Evolutionary conservation across 1,140 invertebrate species (phyloP).

Genomic region (Aporrectodea caliginosa): DNA sequence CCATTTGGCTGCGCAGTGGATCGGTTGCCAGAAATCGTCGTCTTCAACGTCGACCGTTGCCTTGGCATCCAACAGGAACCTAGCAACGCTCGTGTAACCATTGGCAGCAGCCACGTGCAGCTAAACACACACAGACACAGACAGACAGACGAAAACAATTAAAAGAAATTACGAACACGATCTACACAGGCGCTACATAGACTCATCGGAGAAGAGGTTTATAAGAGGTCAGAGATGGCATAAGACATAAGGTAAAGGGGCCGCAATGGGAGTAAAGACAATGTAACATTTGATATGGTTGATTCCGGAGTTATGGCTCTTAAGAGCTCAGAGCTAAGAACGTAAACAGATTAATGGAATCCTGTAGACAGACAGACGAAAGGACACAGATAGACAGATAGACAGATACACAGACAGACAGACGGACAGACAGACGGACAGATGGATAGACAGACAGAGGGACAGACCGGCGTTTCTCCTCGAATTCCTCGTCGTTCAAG

Average conservation of each 20-base stretch:
- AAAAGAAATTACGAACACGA: neutral
- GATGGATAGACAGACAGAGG: no score
- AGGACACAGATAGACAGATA: no score
- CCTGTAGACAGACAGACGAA: no score
- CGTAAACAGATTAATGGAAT: neutral
- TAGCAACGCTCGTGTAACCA: conserved; percentile 90
- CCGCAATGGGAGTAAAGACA: no score
- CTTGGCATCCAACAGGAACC: conserved; percentile 83
- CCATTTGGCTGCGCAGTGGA: conserved; percentile 76
- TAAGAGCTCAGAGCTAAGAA: neutral
- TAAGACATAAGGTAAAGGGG: no score
- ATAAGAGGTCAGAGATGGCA: no score
- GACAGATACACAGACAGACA: no score
- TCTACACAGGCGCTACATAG: no score
- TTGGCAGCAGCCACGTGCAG: conserved; percentile 93
- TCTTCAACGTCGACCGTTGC: conserved; percentile 86
- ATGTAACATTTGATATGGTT: no score
- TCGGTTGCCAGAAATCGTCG: conserved; percentile 78
- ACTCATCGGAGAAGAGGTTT: no score
- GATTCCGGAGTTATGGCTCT: neutral
- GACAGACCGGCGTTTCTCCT: conserved; percentile 18
- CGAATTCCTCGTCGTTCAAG: conserved; percentile 72
- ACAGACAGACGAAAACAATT: no score
- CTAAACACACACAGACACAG: conserved; percentile 37
- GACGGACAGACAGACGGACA: no score